Evolutionary conservation across 2,113 vertebrate genomes (phyloP).

Genomic region (Centropus unirufus): DNA sequence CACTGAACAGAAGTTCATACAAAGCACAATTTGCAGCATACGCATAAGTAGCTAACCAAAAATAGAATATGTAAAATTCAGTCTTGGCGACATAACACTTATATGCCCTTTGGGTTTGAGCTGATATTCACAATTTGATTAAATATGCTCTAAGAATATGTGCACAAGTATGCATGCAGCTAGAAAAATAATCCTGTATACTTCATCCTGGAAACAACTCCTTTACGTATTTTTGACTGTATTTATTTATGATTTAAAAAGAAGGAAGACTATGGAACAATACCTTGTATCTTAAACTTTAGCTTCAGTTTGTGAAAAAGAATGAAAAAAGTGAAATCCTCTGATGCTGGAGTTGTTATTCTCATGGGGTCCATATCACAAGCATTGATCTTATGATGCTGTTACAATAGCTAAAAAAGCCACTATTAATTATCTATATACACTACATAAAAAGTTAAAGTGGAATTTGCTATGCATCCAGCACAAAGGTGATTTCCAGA

Average conservation of each 20-base stretch:
- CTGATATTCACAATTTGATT: conserved; percentile 36
- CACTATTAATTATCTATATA: not conserved
- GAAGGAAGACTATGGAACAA: not conserved
- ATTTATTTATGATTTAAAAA: not conserved
- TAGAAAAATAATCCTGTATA: not conserved
- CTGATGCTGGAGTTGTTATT: not conserved
- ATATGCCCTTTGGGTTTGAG: conserved; percentile 4
- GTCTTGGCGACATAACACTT: not conserved
- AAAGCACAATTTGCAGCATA: conserved; percentile 4
- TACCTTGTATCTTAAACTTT: not conserved
- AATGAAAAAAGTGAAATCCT: not conserved
- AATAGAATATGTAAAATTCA: conserved; percentile 13
- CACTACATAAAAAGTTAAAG: not conserved
- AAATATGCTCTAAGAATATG: not conserved
- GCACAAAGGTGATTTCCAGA: not conserved
- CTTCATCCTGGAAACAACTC: not conserved
- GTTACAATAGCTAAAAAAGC: not conserved
- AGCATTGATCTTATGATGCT: not conserved
- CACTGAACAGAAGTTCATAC: conserved; percentile 36
- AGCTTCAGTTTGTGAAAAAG: not conserved
- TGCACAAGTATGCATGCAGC: not conserved
- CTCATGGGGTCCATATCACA: accelerated
- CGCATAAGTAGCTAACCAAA: not conserved
- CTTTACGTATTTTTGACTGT: not conserved
- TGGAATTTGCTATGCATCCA: not conserved